Conservation (phyloP, 1,140 invertebrate species). For the Drosophila fuyamai region DNA sequence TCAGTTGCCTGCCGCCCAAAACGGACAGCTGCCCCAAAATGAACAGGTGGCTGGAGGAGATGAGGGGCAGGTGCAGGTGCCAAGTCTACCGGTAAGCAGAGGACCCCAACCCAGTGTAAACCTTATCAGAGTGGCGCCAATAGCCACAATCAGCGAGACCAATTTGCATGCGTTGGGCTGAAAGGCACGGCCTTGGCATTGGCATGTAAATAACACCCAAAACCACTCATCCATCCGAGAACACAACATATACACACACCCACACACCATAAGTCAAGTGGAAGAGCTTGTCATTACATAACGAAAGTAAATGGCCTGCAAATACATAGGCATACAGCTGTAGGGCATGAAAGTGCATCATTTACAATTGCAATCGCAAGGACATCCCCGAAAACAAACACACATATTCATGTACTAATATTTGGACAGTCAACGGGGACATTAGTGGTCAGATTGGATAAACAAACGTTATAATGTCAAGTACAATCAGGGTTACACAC, state of each 20-base stretch:
- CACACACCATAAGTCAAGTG: constrained; percentile 25
- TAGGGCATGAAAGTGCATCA: constrained; percentile 46
- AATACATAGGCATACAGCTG: constrained; percentile 33
- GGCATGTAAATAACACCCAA: constrained; percentile 39
- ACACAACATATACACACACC: constrained; percentile 4
- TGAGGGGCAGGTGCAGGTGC: constrained; percentile 11
- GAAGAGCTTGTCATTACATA: constrained; percentile 57
- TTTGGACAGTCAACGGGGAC: constrained; percentile 29
- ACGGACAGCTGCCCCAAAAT: constrained; percentile 37
- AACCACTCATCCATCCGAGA: constrained; percentile 1
- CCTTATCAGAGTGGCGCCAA: constrained; percentile 70
- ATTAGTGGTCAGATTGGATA: constrained; percentile 36
- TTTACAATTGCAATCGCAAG: constrained; percentile 29
- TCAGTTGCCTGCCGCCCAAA: constrained; percentile 3
- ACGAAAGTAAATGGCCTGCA: constrained; percentile 29
- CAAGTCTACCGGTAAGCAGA: constrained; percentile 74
- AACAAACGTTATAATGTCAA: constrained; percentile 43
- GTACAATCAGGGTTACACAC: constrained; percentile 39
- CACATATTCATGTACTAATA: constrained; percentile 12
- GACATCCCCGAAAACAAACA: constrained; percentile 38
- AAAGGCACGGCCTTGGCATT: constrained; percentile 24
- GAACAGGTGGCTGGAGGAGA: not conserved
- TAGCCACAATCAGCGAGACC: constrained; percentile 76
- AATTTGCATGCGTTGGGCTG: constrained; percentile 70
- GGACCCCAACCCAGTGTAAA: constrained; percentile 40